Conservation (phyloP, 2,113 vertebrate genomes). For the Ophthalmolycus amberensis region DNA sequence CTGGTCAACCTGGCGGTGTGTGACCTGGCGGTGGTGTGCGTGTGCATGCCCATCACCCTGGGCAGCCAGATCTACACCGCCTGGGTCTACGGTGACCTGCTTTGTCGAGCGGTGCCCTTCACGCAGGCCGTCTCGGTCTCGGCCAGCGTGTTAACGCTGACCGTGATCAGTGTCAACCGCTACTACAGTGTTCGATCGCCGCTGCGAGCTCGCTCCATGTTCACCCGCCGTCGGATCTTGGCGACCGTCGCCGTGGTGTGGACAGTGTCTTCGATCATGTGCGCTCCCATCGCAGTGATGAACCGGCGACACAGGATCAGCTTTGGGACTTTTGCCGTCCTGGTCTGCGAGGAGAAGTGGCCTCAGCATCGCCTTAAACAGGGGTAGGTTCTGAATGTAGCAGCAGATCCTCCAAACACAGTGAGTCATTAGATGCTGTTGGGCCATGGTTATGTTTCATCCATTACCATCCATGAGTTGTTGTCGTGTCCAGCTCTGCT, state of each 20-base stretch:
- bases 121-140: conserved; percentile 92
- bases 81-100: conserved; percentile 92
- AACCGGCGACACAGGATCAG: conserved; percentile 87
- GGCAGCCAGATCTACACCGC: conserved; percentile 91
- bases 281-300: conserved; percentile 90
- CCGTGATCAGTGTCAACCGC: conserved; percentile 91
- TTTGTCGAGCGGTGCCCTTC: conserved; percentile 91
- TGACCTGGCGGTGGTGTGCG: conserved; percentile 92
- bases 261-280: conserved; percentile 89
- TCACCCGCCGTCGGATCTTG: conserved; percentile 88
- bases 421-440: background rate
- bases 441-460: background rate
- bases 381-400: conserved; percentile 76
- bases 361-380: conserved; percentile 90
- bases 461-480: background rate
- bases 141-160: conserved; percentile 90
- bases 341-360: conserved; percentile 92
- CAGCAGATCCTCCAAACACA: background rate
- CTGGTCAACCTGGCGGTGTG: conserved; percentile 92
- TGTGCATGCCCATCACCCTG: conserved; percentile 93
- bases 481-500: background rate
- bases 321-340: conserved; percentile 85
- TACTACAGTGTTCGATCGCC: conserved; percentile 92
- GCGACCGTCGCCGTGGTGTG: conserved; percentile 89
- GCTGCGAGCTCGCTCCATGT: conserved; percentile 88